Evolutionary conservation across 1,140 invertebrate species (phyloP).

Genomic region (Cotesia vestalis): DNA sequence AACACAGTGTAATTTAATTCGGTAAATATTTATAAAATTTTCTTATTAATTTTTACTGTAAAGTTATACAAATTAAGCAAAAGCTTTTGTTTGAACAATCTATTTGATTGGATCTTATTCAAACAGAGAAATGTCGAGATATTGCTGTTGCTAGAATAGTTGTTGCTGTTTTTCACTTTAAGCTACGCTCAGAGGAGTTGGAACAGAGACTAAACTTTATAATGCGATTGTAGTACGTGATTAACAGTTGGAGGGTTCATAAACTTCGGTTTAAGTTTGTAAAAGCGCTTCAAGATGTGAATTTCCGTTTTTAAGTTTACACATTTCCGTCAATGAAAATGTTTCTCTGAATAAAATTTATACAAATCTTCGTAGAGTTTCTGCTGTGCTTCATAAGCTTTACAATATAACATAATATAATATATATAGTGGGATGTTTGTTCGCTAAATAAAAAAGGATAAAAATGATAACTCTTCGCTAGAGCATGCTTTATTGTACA

Average conservation of each 20-base stretch:
- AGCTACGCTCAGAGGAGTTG: neutral
- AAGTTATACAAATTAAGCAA: too few relatives aligned
- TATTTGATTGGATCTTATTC: conserved; percentile 20
- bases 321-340: conserved; percentile 9
- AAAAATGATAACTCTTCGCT: too few relatives aligned
- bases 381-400: too few relatives aligned
- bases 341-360: neutral
- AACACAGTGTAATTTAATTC: too few relatives aligned
- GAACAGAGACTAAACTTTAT: conserved; percentile 28
- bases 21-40: too few relatives aligned
- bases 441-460: too few relatives aligned
- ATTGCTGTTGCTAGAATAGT: too few relatives aligned
- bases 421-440: too few relatives aligned
- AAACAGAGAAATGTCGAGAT: neutral
- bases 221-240: conserved; percentile 33
- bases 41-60: too few relatives aligned
- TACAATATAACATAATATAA: too few relatives aligned
- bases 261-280: conserved; percentile 23
- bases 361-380: too few relatives aligned
- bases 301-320: conserved; percentile 22
- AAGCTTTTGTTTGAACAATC: conserved; percentile 3
- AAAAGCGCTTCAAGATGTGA: conserved; percentile 20
- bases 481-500: too few relatives aligned
- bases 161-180: neutral
- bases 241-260: conserved; percentile 33